Evolutionary conservation across 2,113 vertebrate genomes (phyloP), one percentile per base, ranked within the genome.

Genomic region (Erythrocercus mccallii): DNA sequence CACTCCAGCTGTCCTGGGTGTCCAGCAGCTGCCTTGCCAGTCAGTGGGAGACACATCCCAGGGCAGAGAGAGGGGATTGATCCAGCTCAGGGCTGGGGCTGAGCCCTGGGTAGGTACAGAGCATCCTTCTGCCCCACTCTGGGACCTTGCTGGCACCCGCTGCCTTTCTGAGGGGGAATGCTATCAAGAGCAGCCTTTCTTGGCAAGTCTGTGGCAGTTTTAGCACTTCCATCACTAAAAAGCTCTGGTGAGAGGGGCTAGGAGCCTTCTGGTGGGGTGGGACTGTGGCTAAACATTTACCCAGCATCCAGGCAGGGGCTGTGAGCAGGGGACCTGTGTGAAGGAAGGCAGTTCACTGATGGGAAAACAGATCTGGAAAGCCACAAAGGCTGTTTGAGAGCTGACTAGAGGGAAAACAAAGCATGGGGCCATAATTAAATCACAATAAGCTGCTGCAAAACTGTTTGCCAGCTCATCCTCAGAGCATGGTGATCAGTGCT

Each of bases 191-290:
- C 35, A 47, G 69, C 15, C 45, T 80, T 88, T 58, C 24, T 81
- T 61, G 69, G 25, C 27, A 38, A 35, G 16, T 51, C 70, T 23
- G 8, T 19, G 12, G n/a, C 60, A 51, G 22, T 72, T 89, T 69
- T 44, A 62, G 69, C 15, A 18, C 17, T 83, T 82, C 31, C n/a
- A 42, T 73, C 33, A 12, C 1, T 37, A 56, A 21, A 56, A 80
- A 65, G 58, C 47, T 45, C 14, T 42, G 51, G 14, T 78, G 7
- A 9, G 66, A 40, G 25, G 25, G 71, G 25, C 15, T 48, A 1
- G 2, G 0, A 13, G 48, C 13, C 38, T 56, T 58, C 51, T 60
- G 1, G 0, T 16, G 7, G 28, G 35, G 33, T 25, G 38, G 27
- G 22, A 51, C 33, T 58, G 30, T 56, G 37, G n/a, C 30, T 91